These are phyloP conservation scores for Andrena chrysosceles DNA, from an alignment of 2,888 invertebrate species.

Conservation along the genomic window DNA sequence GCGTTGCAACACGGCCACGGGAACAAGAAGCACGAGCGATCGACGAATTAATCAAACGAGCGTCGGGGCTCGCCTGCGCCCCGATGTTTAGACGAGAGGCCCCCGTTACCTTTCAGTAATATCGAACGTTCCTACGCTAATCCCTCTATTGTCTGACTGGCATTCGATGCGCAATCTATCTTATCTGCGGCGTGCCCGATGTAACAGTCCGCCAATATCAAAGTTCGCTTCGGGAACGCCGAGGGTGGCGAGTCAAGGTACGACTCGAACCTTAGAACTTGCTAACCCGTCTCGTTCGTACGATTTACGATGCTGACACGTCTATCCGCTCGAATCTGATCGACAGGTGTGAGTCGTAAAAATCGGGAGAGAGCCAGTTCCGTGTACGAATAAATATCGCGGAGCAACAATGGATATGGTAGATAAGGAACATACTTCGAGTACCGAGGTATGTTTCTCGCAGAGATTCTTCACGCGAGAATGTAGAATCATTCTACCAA, in stretches of 20 bases:
- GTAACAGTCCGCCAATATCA: constrained; percentile 23
- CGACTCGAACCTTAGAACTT: constrained; percentile 6
- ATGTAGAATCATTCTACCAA: no score
- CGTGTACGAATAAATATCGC: background rate
- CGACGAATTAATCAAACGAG: constrained; percentile 39
- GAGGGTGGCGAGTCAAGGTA: background rate
- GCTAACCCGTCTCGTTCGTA: constrained; percentile 14
- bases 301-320: constrained; percentile 2
- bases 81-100: constrained; percentile 4
- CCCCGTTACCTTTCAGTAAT: constrained; percentile 35
- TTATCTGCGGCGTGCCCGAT: constrained; percentile 21
- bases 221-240: background rate
- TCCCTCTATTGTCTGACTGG: constrained; percentile 41
- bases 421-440: constrained; percentile 20
- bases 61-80: constrained; percentile 14
- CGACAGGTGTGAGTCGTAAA: constrained; percentile 20
- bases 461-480: no score
- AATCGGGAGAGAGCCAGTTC: constrained; percentile 12
- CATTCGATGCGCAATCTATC: constrained; percentile 37
- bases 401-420: constrained; percentile 18
- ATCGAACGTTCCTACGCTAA: constrained; percentile 20
- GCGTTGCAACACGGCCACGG: constrained; percentile 14
- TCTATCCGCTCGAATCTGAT: constrained; percentile 22
- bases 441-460: no score
- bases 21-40: background rate